Percentiles rank a stretch among this genome's conserved stretches.
These are phyloP conservation scores for Phragmatobia fuliginosa DNA, from an alignment of 2,888 invertebrate genomes.

Conservation along the genomic window DNA sequence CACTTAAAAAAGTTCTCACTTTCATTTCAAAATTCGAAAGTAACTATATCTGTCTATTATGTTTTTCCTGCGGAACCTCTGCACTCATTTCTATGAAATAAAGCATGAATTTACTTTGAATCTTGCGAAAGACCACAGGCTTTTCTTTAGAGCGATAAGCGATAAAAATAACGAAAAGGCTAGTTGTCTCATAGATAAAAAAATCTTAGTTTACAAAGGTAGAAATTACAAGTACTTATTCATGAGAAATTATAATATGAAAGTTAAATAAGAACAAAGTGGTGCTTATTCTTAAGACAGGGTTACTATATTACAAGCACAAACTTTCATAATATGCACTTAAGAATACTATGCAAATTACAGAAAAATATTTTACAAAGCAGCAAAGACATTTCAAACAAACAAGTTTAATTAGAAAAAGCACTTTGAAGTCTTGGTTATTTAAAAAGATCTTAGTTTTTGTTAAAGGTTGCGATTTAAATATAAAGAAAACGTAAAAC, in stretches of 20 bases:
- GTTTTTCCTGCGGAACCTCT: too few relatives aligned
- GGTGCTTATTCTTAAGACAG: background rate
- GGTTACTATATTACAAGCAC: constrained; percentile 25
- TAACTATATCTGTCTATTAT: too few relatives aligned
- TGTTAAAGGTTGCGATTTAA: background rate
- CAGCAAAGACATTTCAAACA: constrained; percentile 48
- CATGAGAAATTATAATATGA: constrained; percentile 2
- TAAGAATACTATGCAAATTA: constrained; percentile 49
- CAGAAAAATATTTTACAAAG: constrained; percentile 47
- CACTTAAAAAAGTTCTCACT: background rate
- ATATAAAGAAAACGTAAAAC: background rate
- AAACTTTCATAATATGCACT: constrained; percentile 33
- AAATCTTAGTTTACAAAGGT: too few relatives aligned
- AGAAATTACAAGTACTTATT: background rate
- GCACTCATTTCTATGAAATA: too few relatives aligned
- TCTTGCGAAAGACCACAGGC: too few relatives aligned
- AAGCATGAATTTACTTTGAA: too few relatives aligned
- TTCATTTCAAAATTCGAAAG: background rate
- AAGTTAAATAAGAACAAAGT: constrained; percentile 8
- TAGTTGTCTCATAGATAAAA: too few relatives aligned
- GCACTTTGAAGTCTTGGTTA: constrained; percentile 36
- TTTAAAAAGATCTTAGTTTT: constrained; percentile 16
- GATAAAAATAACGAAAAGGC: too few relatives aligned
- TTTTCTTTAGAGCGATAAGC: too few relatives aligned
- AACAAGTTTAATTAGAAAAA: constrained; percentile 57